Percentiles rank a stretch among this genome's conserved stretches.
Evolutionary conservation across 2,113 vertebrate species (phyloP).

Genomic region (Elaphurus davidianus): DNA sequence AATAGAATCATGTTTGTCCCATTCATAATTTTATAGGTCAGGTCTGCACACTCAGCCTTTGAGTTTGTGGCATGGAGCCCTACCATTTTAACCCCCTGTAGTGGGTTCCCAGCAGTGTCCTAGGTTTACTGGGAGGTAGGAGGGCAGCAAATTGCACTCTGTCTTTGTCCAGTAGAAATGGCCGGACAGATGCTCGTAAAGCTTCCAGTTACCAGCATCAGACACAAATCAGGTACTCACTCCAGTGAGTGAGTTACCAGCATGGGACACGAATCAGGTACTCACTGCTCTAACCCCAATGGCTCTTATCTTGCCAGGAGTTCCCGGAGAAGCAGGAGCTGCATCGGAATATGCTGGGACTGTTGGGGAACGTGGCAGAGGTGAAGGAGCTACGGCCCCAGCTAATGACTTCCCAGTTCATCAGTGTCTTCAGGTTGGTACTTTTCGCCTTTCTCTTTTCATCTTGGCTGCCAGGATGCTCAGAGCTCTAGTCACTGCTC

Average conservation of each 20-base stretch:
- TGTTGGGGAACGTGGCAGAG: constrained; percentile 96
- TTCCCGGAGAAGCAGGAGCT: constrained; percentile 99
- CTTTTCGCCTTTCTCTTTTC: neutral
- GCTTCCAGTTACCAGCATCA: neutral
- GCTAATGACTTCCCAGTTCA: constrained; percentile 96
- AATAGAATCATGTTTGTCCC: neutral
- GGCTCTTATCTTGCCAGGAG: constrained; percentile 82
- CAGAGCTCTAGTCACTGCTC: neutral
- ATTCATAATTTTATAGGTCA: neutral
- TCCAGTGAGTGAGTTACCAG: neutral
- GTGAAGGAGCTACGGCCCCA: constrained; percentile 93
- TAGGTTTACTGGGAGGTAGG: neutral
- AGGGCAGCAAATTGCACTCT: no score
- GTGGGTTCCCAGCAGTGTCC: neutral
- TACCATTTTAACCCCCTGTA: neutral
- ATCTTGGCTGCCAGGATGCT: neutral
- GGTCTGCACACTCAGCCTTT: neutral
- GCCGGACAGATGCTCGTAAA: neutral
- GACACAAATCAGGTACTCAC: neutral
- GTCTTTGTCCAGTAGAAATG: neutral
- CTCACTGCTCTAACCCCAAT: neutral
- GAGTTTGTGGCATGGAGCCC: neutral
- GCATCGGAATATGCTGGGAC: constrained; percentile 97
- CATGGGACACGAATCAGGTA: neutral
- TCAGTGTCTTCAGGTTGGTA: constrained; percentile 94